Evolutionary conservation across 2,113 vertebrate species (phyloP).

Genomic region (Merops nubicus): DNA sequence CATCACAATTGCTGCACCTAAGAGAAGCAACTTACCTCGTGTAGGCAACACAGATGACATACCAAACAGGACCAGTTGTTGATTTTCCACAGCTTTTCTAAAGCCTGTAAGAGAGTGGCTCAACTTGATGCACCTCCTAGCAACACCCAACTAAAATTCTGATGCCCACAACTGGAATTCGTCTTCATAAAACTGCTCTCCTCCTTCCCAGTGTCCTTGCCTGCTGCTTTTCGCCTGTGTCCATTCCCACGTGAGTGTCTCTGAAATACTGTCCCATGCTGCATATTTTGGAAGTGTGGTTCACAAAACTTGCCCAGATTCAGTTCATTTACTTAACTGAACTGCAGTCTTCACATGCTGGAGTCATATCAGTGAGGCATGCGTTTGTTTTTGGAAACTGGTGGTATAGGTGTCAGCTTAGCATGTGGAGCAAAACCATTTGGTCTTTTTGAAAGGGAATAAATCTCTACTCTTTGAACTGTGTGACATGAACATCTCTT

Average conservation of each 20-base stretch:
- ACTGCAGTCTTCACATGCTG: accelerated
- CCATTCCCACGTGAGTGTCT: background rate
- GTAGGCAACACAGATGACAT: background rate
- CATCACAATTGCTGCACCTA: background rate
- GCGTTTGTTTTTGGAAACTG: background rate
- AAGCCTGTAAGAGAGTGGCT: background rate
- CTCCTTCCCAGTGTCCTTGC: background rate
- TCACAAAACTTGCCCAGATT: background rate
- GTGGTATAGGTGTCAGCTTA: background rate
- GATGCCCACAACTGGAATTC: accelerated
- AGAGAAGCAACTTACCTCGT: background rate
- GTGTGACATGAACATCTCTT: background rate
- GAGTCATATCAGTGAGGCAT: background rate
- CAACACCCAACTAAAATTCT: background rate
- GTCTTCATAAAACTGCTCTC: background rate
- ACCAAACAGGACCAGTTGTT: background rate
- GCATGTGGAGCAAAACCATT: background rate
- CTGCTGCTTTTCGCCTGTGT: background rate
- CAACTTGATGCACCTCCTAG: background rate
- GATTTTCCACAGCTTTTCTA: background rate
- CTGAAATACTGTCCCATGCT: background rate
- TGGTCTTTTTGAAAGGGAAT: background rate
- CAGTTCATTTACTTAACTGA: background rate
- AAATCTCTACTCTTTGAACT: background rate
- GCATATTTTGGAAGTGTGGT: background rate